Percentiles rank a stretch among this genome's conserved stretches.
Conservation (phyloP, 2,113 vertebrate genomes). For the Elephas maximus region DNA sequence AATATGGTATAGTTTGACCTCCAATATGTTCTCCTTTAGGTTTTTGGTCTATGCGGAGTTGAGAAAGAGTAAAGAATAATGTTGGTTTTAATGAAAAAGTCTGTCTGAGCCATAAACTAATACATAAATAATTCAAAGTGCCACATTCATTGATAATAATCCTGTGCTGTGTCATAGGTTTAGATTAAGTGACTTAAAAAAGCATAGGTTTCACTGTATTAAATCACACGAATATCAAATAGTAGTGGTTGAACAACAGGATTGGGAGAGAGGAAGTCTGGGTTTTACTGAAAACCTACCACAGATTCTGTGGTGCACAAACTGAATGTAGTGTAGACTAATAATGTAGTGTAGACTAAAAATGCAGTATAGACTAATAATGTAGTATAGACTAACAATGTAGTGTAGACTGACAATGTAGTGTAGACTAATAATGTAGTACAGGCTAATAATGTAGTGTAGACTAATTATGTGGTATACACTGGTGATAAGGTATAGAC, state of each 20-base stretch:
- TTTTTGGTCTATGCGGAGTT: neutral
- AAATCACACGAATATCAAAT: neutral
- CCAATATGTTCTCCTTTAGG: neutral
- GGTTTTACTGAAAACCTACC: neutral
- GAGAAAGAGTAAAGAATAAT: neutral
- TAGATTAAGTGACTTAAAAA: constrained; percentile 19
- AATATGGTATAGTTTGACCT: neutral
- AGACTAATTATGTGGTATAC: neutral
- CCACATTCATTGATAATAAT: neutral
- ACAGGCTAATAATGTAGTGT: neutral
- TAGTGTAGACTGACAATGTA: too few relatives aligned
- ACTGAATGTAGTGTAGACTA: neutral
- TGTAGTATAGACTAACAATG: too few relatives aligned
- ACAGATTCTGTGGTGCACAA: too few relatives aligned
- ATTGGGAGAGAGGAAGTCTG: neutral
- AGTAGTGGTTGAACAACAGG: neutral
- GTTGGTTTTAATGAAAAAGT: neutral
- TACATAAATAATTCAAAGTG: neutral
- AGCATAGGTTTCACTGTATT: neutral
- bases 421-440: neutral
- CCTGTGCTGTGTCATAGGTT: neutral
- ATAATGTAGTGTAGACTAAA: neutral
- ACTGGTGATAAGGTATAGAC: too few relatives aligned
- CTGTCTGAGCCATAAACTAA: neutral
- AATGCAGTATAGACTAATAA: neutral